Conservation (phyloP, 2,113 vertebrate genomes). For the Beaufortia kweichowensis region DNA sequence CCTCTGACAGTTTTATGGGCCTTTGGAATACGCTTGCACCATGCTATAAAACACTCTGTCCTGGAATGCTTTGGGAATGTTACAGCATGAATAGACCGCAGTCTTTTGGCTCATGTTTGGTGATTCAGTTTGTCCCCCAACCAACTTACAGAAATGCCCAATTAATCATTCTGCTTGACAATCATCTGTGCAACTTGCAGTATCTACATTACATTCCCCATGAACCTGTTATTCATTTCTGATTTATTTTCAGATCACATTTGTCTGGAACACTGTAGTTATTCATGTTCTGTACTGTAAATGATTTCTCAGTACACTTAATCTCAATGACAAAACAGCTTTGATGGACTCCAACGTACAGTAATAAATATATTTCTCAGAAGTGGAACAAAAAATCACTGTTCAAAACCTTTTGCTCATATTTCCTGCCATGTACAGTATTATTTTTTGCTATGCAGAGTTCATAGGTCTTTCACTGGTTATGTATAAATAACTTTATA, state of each 20-base stretch:
- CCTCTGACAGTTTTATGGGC: conserved; percentile 51
- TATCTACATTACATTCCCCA: neutral
- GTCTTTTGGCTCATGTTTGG: conserved; percentile 26
- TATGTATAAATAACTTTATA: no score
- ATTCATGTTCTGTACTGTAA: conserved; percentile 17
- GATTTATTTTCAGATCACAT: conserved; percentile 35
- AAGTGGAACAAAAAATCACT: conserved; percentile 26
- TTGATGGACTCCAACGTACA: neutral
- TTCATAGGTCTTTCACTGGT: no score
- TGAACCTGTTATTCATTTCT: conserved; percentile 17
- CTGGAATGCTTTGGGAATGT: conserved; percentile 39
- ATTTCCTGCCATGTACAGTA: no score
- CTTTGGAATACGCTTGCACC: conserved; percentile 43
- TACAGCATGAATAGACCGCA: conserved; percentile 8
- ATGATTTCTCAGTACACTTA: conserved; percentile 8
- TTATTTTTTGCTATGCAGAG: no score
- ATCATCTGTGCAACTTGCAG: neutral
- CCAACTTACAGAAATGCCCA: neutral
- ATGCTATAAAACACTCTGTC: conserved; percentile 46
- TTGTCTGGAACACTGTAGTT: conserved; percentile 14
- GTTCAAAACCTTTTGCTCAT: neutral
- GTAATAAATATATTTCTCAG: neutral
- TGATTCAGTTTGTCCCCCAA: conserved; percentile 9
- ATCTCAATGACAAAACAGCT: neutral
- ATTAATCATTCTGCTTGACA: neutral